Percentiles rank a stretch among this genome's conserved stretches.
Evolutionary conservation across 2,113 vertebrate species (phyloP).

Genomic region (Mus spicilegus): DNA sequence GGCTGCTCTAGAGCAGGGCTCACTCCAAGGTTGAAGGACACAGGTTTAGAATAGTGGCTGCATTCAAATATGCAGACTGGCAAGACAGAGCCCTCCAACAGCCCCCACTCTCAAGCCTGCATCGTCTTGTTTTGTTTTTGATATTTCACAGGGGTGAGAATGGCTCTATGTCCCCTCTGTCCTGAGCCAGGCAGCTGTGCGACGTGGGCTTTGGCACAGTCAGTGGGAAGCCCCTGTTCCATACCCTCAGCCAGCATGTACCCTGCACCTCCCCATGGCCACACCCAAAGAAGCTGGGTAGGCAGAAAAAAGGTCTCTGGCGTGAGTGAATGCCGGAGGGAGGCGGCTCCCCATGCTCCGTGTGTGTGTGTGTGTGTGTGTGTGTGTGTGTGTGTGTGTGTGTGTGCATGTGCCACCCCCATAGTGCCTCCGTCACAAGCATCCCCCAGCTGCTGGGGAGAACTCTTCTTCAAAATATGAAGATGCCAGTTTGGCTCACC

Average conservation of each 20-base stretch:
- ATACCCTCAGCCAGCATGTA: background rate
- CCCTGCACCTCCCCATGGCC: background rate
- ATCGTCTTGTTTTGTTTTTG: background rate
- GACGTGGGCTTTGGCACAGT: background rate
- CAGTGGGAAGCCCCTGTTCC: background rate
- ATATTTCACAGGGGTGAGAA: background rate
- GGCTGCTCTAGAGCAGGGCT: background rate
- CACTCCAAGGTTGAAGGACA: background rate
- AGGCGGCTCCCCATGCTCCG: background rate
- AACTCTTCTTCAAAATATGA: conserved; percentile 65
- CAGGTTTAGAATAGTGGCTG: background rate
- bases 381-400: background rate
- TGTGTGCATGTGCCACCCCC: conserved; percentile 35
- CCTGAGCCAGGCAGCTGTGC: background rate
- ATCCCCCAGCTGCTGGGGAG: conserved; percentile 68
- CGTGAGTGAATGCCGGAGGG: background rate
- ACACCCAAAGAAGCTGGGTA: background rate
- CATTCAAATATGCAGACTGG: rapidly evolving
- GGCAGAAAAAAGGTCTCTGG: background rate
- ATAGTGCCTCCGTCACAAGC: conserved; percentile 45
- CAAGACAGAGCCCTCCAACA: background rate
- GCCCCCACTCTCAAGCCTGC: background rate
- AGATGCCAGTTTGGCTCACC: conserved; percentile 63
- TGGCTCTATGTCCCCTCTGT: background rate
- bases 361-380: background rate